Percentiles rank a stretch among this genome's conserved stretches.
Conservation (phyloP, 2,797 vertebrate genomes). For the Brachyalestes nurse region DNA sequence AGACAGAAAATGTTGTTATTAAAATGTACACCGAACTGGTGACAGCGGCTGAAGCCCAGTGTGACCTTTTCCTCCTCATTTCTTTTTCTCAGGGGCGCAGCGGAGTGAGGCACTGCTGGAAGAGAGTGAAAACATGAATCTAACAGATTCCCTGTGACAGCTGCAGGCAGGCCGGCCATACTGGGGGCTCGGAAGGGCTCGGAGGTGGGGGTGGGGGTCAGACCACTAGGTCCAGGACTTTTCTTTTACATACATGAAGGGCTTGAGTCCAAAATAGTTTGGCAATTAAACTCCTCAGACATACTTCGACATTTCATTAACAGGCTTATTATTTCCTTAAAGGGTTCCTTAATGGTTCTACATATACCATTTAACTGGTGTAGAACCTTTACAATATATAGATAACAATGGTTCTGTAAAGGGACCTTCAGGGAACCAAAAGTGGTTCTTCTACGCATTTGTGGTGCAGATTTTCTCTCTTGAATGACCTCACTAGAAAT, state of each 20-base stretch:
- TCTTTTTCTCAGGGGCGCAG: slow-evolving; percentile 51
- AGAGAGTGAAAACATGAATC: slow-evolving; percentile 71
- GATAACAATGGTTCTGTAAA: no score
- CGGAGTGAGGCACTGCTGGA: slow-evolving; percentile 60
- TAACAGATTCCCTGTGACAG: slow-evolving; percentile 73
- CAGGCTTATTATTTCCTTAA: no score
- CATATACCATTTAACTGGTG: no score
- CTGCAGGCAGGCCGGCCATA: slow-evolving; percentile 73
- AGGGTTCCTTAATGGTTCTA: no score
- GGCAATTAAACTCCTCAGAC: no score
- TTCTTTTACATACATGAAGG: not conserved
- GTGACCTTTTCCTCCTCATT: slow-evolving; percentile 13
- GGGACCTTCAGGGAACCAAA: not conserved
- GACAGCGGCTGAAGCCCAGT: not conserved
- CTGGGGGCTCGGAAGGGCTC: slow-evolving; percentile 70
- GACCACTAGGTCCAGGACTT: not conserved
- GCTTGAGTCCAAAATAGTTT: no score
- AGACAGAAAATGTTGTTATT: not conserved
- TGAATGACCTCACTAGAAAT: no score
- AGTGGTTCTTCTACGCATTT: not conserved
- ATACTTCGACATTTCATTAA: no score
- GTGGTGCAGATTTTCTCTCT: no score
- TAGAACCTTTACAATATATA: no score
- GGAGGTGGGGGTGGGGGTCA: slow-evolving; percentile 59
- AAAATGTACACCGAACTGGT: not conserved